Percentiles rank a stretch among this genome's conserved stretches.
Conservation (phyloP, 37 sponge, comb jelly and placozoan genomes). For the Chondrosia reniformis region DNA sequence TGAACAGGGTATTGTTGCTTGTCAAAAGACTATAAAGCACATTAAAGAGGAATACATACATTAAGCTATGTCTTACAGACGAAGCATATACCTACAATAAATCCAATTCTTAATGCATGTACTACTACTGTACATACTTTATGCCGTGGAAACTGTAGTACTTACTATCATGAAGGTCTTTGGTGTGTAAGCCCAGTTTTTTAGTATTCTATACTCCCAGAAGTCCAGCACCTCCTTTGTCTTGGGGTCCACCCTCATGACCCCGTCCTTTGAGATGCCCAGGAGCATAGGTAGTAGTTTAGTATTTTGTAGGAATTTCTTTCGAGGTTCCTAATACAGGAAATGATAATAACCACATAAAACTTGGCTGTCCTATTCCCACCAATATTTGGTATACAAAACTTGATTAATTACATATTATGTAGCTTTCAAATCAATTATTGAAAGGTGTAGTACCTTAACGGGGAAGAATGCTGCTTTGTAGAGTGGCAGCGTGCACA, state of each 20-base stretch:
- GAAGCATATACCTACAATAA: not conserved
- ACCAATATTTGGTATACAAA: not conserved
- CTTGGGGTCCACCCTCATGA: slow-evolving; percentile 39
- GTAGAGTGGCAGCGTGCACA: slow-evolving; percentile 29
- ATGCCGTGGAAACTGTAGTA: not conserved
- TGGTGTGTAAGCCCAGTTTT: slow-evolving; percentile 71
- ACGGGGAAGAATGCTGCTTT: slow-evolving; percentile 66
- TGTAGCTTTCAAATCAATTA: too few species aligned
- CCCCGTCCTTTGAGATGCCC: slow-evolving; percentile 22
- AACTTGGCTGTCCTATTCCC: not conserved
- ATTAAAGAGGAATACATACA: not conserved
- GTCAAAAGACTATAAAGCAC: slow-evolving; percentile 48
- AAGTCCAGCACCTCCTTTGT: slow-evolving; percentile 40
- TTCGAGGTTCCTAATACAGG: slow-evolving; percentile 58
- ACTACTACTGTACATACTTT: not conserved
- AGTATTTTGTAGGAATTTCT: slow-evolving; percentile 59
- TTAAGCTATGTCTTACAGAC: not conserved
- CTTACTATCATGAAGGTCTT: slow-evolving; percentile 69
- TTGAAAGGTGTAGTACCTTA: too few species aligned
- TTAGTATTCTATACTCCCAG: slow-evolving; percentile 69
- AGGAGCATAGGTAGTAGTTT: slow-evolving; percentile 59
- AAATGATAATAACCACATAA: not conserved
- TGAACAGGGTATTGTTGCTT: slow-evolving; percentile 66
- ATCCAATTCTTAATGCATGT: not conserved
- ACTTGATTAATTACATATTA: not conserved